A percentile compares a stretch with the other conserved stretches of the same genome.
Conservation (phyloP, 2,797 vertebrate genomes). For the Rhinoraja longicauda region DNA sequence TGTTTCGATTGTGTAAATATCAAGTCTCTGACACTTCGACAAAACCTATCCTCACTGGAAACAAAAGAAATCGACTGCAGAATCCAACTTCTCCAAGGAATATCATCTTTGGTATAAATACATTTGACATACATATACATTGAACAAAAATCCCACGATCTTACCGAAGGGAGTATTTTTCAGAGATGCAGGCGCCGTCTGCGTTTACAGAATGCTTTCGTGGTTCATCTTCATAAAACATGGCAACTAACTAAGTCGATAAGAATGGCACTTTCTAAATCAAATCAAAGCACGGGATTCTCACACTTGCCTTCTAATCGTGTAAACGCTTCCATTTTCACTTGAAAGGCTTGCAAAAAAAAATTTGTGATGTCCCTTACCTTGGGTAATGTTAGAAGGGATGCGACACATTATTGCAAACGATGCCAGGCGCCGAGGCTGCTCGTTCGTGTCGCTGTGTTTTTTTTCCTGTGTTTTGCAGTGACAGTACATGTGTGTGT, state of each 20-base stretch:
- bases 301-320: constrained; percentile 26
- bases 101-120: neutral
- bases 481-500: constrained; percentile 21
- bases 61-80: neutral
- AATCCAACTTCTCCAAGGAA: neutral
- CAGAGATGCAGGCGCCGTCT: constrained; percentile 10
- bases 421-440: constrained; percentile 46
- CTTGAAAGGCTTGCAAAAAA: constrained; percentile 44
- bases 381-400: constrained; percentile 49
- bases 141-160: neutral
- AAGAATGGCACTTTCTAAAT: constrained; percentile 21
- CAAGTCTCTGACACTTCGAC: neutral
- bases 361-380: constrained; percentile 56
- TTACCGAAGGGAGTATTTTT: neutral
- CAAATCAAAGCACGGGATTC: constrained; percentile 21
- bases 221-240: constrained; percentile 28
- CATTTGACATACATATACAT: neutral
- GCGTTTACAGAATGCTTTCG: neutral
- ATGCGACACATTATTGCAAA: constrained; percentile 34
- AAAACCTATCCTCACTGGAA: neutral
- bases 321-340: constrained; percentile 40
- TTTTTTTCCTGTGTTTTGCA: constrained; percentile 49
- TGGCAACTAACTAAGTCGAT: neutral
- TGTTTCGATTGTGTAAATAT: neutral
- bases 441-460: constrained; percentile 48